Evolutionary conservation across 2,113 vertebrate genomes (phyloP).

Genomic region (Entelurus aequoreus): DNA sequence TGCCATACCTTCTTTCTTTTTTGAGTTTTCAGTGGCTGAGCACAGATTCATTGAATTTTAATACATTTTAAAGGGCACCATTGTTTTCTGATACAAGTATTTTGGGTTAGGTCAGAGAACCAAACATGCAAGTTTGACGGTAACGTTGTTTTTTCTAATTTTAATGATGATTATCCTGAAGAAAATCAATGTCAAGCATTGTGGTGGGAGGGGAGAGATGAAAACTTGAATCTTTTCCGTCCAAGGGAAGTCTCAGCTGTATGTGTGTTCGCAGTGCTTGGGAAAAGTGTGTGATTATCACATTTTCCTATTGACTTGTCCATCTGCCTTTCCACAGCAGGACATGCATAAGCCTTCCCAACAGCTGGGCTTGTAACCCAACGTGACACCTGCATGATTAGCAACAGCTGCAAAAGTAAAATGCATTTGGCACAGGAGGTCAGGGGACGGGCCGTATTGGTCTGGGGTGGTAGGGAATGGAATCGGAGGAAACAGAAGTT

Average conservation of each 20-base stretch:
- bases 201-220: background rate
- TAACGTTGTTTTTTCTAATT: no score
- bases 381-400: conserved; percentile 65
- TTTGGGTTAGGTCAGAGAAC: no score
- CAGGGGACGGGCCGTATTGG: conserved; percentile 7
- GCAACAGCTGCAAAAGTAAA: conserved; percentile 59
- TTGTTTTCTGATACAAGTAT: no score
- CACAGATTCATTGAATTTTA: no score
- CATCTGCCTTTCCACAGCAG: conserved; percentile 51
- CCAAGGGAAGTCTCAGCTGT: background rate
- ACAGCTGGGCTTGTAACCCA: conserved; percentile 53
- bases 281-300: conserved; percentile 33
- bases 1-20: no score
- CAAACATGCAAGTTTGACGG: no score
- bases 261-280: background rate
- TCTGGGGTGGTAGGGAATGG: conserved; percentile 20
- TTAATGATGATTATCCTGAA: background rate
- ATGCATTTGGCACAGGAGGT: conserved; percentile 6
- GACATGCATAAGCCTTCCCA: conserved; percentile 35
- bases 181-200: background rate
- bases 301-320: conserved; percentile 53
- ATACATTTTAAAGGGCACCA: no score
- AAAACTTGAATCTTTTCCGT: background rate
- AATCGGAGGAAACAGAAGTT: conserved; percentile 14
- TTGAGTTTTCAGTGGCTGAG: no score